Evolutionary conservation across 2,797 vertebrate species (phyloP).

Genomic region (Melanotaenia boesemani): DNA sequence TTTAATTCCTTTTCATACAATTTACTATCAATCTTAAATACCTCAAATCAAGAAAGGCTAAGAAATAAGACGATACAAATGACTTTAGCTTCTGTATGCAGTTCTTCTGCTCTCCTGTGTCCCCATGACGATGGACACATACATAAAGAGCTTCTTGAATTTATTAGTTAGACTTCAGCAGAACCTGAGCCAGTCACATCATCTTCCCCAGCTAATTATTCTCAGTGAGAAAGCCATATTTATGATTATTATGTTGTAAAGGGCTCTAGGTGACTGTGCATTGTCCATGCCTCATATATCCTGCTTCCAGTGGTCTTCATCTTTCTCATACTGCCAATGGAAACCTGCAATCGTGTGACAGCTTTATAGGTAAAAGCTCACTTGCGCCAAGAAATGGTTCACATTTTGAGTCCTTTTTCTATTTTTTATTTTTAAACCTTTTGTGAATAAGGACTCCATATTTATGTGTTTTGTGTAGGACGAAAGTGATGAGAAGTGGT

Average conservation of each 20-base stretch:
- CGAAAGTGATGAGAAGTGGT: not conserved
- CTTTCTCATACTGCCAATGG: conserved; percentile 39
- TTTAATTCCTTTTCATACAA: not conserved
- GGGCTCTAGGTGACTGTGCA: conserved; percentile 28
- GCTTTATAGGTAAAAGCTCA: conserved; percentile 57
- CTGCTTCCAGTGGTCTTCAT: conserved; percentile 44
- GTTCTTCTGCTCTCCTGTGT: not conserved
- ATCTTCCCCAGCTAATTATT: conserved; percentile 58
- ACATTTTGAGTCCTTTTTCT: conserved; percentile 36
- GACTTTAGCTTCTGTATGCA: not conserved
- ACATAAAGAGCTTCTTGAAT: not conserved
- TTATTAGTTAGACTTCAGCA: conserved; percentile 3
- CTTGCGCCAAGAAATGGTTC: conserved; percentile 43
- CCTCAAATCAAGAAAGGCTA: not conserved
- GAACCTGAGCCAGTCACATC: conserved; percentile 38
- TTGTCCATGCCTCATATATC: conserved; percentile 51
- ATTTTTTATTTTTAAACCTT: not conserved
- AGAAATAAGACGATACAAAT: not conserved
- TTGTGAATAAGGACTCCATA: conserved; percentile 27
- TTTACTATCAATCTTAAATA: not conserved
- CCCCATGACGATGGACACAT: not conserved
- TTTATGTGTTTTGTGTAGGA: not conserved
- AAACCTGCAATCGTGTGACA: conserved; percentile 34
- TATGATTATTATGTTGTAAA: conserved; percentile 53
- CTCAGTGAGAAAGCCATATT: conserved; percentile 39